These are phyloP conservation scores for Diachrysia chrysitis DNA, from an alignment of 2,888 invertebrate genomes.

Conservation along the genomic window DNA sequence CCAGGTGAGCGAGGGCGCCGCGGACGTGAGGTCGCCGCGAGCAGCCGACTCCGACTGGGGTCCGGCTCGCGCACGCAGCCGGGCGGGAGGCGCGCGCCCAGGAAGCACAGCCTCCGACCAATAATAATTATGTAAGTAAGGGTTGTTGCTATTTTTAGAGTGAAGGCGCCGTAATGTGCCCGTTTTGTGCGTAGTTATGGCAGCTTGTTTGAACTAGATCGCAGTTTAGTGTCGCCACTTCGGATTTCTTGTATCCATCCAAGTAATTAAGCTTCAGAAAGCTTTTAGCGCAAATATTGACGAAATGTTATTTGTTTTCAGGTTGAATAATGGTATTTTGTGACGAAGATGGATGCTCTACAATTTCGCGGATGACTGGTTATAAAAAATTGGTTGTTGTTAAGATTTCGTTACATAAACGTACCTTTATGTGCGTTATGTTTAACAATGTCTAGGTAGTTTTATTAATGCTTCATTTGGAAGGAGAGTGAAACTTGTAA, in stretches of 20 bases:
- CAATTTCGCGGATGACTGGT: conserved; percentile 42
- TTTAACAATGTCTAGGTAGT: background rate
- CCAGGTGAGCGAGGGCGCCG: conserved; percentile 49
- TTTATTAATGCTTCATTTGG: conserved; percentile 10
- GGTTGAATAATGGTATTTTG: conserved; percentile 58
- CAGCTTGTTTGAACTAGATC: conserved; percentile 54
- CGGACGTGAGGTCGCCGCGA: conserved; percentile 63
- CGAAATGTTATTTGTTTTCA: conserved; percentile 59
- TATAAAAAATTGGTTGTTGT: conserved; percentile 40
- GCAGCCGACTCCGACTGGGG: conserved; percentile 71
- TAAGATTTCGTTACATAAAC: conserved; percentile 15
- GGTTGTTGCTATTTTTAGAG: conserved; percentile 85
- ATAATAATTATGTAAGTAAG: conserved; percentile 84
- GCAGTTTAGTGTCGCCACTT: conserved; percentile 53
- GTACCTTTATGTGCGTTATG: background rate
- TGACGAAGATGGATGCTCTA: conserved; percentile 55
- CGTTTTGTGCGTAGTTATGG: conserved; percentile 56
- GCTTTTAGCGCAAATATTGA: conserved; percentile 57
- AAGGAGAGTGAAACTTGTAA: conserved; percentile 5
- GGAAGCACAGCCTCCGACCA: conserved; percentile 84
- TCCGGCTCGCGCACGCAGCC: conserved; percentile 46
- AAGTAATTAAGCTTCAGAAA: conserved; percentile 64
- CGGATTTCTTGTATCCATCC: conserved; percentile 55
- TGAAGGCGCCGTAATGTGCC: conserved; percentile 68
- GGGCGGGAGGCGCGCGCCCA: conserved; percentile 59